Conservation (phyloP, 92 coral and sea anemone genomes). For the Palythoa grandiflora region DNA sequence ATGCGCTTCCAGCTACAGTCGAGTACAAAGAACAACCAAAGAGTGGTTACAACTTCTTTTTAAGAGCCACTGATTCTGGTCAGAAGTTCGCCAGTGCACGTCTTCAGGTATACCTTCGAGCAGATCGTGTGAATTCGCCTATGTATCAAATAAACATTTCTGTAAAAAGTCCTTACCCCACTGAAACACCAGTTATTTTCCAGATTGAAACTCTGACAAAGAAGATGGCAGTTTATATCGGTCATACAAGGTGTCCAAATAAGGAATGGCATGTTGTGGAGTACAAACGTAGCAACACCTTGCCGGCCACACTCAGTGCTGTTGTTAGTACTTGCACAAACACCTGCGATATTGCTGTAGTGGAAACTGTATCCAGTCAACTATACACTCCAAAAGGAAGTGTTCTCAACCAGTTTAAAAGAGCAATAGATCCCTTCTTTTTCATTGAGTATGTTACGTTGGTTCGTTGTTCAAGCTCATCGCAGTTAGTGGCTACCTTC, state of each 20-base stretch:
- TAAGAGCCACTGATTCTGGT: constrained; percentile 53
- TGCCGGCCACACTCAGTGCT: constrained; percentile 44
- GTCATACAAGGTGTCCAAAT: constrained; percentile 23
- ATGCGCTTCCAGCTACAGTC: constrained; percentile 32
- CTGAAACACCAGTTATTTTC: constrained; percentile 30
- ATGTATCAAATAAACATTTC: constrained; percentile 45
- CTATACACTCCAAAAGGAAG: not conserved
- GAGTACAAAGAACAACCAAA: constrained; percentile 29
- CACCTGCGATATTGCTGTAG: constrained; percentile 30
- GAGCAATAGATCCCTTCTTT: constrained; percentile 46
- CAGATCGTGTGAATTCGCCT: constrained; percentile 14
- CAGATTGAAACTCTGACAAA: not conserved
- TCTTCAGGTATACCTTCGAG: constrained; percentile 6
- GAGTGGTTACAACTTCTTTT: not conserved
- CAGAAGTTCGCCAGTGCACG: constrained; percentile 20
- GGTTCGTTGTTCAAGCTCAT: constrained; percentile 37
- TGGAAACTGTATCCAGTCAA: constrained; percentile 15
- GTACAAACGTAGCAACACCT: constrained; percentile 24
- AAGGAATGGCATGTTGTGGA: constrained; percentile 36
- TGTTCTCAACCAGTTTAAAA: not conserved
- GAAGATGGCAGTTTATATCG: constrained; percentile 5
- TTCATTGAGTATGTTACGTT: constrained; percentile 18
- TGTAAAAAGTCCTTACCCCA: constrained; percentile 33
- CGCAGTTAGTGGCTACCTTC: constrained; percentile 31
- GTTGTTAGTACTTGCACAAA: constrained; percentile 40